phyloP scores from a whole-genome alignment of 1,140 invertebrate genomes.

The Brachionus paranguensis region DNA sequence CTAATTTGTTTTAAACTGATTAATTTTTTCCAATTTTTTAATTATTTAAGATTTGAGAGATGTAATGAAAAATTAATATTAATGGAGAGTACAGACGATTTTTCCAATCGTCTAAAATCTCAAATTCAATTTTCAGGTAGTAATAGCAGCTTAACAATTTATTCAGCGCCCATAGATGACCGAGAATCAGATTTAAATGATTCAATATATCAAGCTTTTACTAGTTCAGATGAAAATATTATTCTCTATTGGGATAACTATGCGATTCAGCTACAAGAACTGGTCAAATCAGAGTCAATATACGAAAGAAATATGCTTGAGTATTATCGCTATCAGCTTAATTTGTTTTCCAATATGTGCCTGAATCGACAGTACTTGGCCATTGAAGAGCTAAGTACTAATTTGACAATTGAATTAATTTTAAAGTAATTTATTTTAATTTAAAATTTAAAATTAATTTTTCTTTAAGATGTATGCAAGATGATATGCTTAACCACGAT shows the following conservation, averaged over 20 bases:
- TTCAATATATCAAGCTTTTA: background rate
- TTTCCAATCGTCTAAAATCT: constrained; percentile 15
- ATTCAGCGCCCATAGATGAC: background rate
- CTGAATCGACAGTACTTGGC: constrained; percentile 94
- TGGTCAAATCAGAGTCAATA: constrained; percentile 30
- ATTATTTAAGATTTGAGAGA: background rate
- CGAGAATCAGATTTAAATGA: background rate
- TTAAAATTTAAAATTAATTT: background rate
- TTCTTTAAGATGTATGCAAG: constrained; percentile 87
- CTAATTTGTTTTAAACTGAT: no score
- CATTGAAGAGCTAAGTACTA: constrained; percentile 81
- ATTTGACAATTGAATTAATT: constrained; percentile 90
- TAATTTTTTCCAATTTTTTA: background rate
- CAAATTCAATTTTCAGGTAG: background rate
- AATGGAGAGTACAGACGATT: constrained; percentile 4
- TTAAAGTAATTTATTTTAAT: background rate
- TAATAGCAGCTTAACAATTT: background rate
- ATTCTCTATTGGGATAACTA: constrained; percentile 34
- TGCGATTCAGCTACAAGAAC: constrained; percentile 16
- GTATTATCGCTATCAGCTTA: constrained; percentile 76
- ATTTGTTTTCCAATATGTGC: constrained; percentile 99
- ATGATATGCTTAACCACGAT: constrained; percentile 83
- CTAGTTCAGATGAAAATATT: background rate
- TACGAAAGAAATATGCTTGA: constrained; percentile 38
- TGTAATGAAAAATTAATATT: constrained; percentile 23